Evolutionary conservation across 30 jellyfish, hydroid and myxozoan species (phyloP).

Genomic region (Aurelia aurita): DNA sequence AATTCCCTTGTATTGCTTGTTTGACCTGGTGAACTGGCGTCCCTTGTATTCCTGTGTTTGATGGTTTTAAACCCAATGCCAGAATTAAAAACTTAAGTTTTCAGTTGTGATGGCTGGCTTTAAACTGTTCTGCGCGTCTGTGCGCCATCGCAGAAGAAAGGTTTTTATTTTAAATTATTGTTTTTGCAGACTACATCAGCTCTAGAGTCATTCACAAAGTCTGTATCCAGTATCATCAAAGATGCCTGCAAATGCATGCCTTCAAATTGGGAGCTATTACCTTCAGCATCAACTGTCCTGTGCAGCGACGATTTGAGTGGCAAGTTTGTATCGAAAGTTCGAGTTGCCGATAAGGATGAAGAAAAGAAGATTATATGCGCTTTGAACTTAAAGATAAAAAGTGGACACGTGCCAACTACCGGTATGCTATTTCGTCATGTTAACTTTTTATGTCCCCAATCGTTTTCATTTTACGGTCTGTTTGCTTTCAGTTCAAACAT

Average conservation of each 20-base stretch:
- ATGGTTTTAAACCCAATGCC: too few species aligned
- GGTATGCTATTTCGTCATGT: constrained; percentile 34
- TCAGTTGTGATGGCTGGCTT: too few species aligned
- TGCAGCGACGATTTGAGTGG: constrained; percentile 84
- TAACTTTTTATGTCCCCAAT: background rate
- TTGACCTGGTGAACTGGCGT: too few species aligned
- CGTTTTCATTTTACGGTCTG: too few species aligned
- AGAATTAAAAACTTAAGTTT: too few species aligned
- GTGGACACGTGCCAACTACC: constrained; percentile 53
- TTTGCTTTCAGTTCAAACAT: too few species aligned
- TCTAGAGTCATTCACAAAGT: constrained; percentile 19
- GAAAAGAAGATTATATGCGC: constrained; percentile 53
- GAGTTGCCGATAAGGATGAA: constrained; percentile 31
- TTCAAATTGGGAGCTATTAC: constrained; percentile 6
- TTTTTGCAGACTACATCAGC: constrained; percentile 26
- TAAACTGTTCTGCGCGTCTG: background rate
- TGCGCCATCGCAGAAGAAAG: background rate
- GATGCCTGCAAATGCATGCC: constrained; percentile 73
- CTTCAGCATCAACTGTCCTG: constrained; percentile 34
- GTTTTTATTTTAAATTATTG: background rate
- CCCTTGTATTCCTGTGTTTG: too few species aligned
- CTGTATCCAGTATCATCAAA: constrained; percentile 21
- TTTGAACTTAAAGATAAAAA: constrained; percentile 34
- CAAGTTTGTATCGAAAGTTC: constrained; percentile 55
- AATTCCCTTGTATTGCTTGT: too few species aligned